Evolutionary conservation across 2,797 vertebrate species (phyloP), one percentile per base, ranked within the genome.

Genomic region (Lacerta viridis): DNA sequence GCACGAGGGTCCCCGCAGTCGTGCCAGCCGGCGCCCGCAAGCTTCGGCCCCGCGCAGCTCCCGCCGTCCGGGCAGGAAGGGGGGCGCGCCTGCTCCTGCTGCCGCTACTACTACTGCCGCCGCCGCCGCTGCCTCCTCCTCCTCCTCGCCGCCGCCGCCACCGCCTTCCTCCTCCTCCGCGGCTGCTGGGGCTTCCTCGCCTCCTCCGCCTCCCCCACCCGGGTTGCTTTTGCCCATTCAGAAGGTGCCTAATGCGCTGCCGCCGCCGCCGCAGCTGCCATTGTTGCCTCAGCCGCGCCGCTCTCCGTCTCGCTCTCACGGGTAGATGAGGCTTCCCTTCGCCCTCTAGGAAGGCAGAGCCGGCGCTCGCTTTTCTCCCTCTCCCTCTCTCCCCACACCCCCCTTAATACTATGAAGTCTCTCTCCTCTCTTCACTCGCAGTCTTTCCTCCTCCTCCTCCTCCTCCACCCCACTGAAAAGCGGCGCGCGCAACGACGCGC

Each of bases 401-500:
- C 84, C 84, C 94, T 91, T 87, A 80, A 86, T 86, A 88, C 79
- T 83, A 78, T 88, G 71, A 3, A 74, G 33, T 18, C 71, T 39
- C 71, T 74, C 71, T 20, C 25, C 74, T 68, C 80, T 95, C 95
- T 55, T 55, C 50, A 55, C 50, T 55, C 50, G 50, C 13, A 55
- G 50, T 15, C 50, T 55, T 55, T 55, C 50, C 50, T 55, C 50
- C 50, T 43, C 43, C 43, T 43, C 83, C 84, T 46, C 93, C 88
- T 43, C 93, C 91, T 88, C 76, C 93, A 77, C 87, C 77, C 87
- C 80, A 88, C 89, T 66, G 79, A 87, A 87, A 64, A 39, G 85
- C 91, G 95, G 94, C 92, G 96, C 95, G 93, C 94, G 94, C 94
- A 89, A 2, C 39, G 4, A 46, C 66, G 94, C 96, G 94, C 95